A percentile compares a stretch with the other conserved stretches of the same genome.
phyloP scores from a whole-genome alignment of 2,113 vertebrate genomes.

The Hydrochoerus hydrochaeris region DNA sequence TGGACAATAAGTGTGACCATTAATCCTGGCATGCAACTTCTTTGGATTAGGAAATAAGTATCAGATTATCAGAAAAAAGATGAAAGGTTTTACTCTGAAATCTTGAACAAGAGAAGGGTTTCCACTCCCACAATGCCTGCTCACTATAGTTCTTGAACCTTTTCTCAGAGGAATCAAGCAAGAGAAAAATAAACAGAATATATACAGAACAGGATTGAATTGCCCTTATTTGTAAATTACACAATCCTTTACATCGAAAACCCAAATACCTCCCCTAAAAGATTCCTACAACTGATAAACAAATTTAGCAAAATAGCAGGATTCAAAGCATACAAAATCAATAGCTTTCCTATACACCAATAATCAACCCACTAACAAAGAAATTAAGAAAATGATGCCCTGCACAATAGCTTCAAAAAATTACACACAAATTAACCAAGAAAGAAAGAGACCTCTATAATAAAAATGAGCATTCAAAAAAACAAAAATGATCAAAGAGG shows the following conservation, averaged over 20 bases:
- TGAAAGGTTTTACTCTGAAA: not conserved
- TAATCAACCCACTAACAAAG: not conserved
- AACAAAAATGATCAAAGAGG: not conserved
- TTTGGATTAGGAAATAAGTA: not conserved
- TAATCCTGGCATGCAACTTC: not conserved
- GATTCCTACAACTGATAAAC: not conserved
- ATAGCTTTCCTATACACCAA: not conserved
- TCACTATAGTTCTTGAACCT: not conserved
- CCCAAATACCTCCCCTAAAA: not conserved
- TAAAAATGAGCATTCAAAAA: not conserved
- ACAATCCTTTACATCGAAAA: not conserved
- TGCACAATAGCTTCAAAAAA: not conserved
- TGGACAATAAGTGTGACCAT: not conserved
- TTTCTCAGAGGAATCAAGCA: not conserved
- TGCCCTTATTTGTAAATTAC: not conserved
- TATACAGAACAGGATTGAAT: not conserved
- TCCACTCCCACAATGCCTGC: not conserved
- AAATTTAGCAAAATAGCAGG: not conserved
- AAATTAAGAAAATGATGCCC: not conserved
- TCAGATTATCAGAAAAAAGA: not conserved
- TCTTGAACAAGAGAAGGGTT: not conserved
- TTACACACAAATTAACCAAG: not conserved
- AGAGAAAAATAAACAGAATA: not conserved
- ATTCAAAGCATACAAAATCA: not conserved
- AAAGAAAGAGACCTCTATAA: not conserved